Percentiles rank a stretch among this genome's conserved stretches.
These are phyloP conservation scores for Gorsachius goisagi DNA, from an alignment of 2,113 vertebrate species.

Conservation along the genomic window DNA sequence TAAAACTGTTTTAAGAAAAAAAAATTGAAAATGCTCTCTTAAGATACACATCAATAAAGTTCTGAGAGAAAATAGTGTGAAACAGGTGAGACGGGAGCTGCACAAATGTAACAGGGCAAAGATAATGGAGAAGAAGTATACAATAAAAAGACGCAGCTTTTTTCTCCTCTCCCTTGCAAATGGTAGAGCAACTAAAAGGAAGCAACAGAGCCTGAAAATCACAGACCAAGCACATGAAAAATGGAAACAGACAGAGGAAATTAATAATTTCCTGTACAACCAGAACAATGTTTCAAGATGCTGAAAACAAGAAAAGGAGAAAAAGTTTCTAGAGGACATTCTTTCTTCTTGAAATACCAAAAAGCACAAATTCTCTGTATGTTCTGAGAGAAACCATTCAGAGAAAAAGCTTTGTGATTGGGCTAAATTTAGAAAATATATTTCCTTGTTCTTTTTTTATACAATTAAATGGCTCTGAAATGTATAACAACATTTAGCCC, in stretches of 20 bases:
- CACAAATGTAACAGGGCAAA: neutral
- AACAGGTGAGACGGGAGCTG: neutral
- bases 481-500: neutral
- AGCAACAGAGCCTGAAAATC: constrained; percentile 33
- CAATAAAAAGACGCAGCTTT: neutral
- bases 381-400: neutral
- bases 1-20: neutral
- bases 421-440: neutral
- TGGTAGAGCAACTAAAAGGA: neutral
- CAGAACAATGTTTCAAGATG: constrained; percentile 12
- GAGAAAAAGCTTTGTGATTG: neutral
- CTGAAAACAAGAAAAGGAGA: neutral
- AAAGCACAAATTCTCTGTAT: neutral
- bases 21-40: neutral
- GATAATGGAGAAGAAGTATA: neutral
- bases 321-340: neutral
- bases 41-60: neutral
- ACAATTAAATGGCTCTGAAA: neutral
- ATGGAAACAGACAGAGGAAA: constrained; percentile 54
- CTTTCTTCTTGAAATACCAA: neutral
- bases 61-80: neutral
- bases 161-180: neutral
- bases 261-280: constrained; percentile 56
- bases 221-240: neutral
- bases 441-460: neutral